Conservation (phyloP, 2,797 vertebrate genomes). For the Moxostoma hubbsi region DNA sequence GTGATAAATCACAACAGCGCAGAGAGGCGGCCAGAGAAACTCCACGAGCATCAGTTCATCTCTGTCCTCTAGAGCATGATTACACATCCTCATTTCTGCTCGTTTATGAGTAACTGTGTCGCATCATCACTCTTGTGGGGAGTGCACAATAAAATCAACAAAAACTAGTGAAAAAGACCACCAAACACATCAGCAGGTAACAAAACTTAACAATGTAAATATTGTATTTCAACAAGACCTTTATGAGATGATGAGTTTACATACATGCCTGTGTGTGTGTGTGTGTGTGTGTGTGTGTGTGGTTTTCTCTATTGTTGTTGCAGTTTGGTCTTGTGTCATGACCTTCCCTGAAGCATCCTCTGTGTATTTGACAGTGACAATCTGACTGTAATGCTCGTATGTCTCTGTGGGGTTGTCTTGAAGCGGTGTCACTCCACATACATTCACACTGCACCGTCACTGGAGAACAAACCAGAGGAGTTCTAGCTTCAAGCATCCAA, state of each 20-base stretch:
- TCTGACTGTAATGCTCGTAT: not conserved
- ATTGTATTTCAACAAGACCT: too few relatives aligned
- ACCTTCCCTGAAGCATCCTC: too few relatives aligned
- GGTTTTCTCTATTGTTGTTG: too few relatives aligned
- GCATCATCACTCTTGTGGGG: not conserved
- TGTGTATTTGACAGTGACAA: not conserved
- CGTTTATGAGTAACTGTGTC: not conserved
- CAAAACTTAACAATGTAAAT: too few relatives aligned
- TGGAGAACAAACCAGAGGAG: not conserved
- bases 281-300: too few relatives aligned
- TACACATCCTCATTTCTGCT: slow-evolving; percentile 5
- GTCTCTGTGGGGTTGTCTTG: not conserved
- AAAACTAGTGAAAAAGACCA: too few relatives aligned
- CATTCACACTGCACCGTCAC: not conserved
- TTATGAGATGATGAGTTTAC: too few relatives aligned
- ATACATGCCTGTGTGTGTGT: too few relatives aligned
- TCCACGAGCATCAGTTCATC: not conserved
- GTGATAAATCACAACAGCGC: not conserved
- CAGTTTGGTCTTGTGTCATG: too few relatives aligned
- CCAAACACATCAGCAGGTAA: not conserved
- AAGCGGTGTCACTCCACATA: not conserved
- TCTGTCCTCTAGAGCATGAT: not conserved
- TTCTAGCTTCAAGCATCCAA: not conserved
- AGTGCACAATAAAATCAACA: not conserved
- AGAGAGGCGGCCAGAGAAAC: not conserved